Percentiles rank a stretch among this genome's conserved stretches.
phyloP scores from a whole-genome alignment of 1,140 invertebrate genomes.

The Pararge aegeria region DNA sequence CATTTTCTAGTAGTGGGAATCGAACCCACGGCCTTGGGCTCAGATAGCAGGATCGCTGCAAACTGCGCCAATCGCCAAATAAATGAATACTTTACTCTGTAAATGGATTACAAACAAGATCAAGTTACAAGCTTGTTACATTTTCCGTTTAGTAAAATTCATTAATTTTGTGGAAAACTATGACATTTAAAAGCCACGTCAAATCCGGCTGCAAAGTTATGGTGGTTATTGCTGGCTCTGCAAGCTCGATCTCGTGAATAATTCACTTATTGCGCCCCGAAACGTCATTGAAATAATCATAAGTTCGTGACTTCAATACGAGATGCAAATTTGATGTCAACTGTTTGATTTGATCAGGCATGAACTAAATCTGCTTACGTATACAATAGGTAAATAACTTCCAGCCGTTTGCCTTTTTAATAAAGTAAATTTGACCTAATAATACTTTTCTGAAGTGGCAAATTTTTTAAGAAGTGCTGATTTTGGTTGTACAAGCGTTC shows the following conservation, averaged over 20 bases:
- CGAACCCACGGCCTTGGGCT: too few relatives aligned
- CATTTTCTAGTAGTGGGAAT: too few relatives aligned
- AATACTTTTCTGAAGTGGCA: too few relatives aligned
- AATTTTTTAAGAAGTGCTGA: too few relatives aligned
- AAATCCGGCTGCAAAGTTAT: slow-evolving; percentile 1
- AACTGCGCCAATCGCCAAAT: neutral
- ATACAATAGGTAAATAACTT: neutral
- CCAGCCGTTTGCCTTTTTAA: too few relatives aligned
- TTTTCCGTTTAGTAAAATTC: neutral
- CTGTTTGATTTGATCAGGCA: neutral
- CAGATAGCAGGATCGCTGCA: too few relatives aligned
- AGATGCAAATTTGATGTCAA: slow-evolving; percentile 59
- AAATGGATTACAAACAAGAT: neutral
- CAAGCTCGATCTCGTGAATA: slow-evolving; percentile 17
- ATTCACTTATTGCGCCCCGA: slow-evolving; percentile 33
- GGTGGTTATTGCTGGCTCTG: neutral
- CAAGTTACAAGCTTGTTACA: neutral
- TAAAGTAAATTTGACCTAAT: too few relatives aligned
- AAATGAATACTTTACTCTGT: too few relatives aligned
- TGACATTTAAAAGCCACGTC: neutral
- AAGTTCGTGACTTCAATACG: slow-evolving; percentile 57
- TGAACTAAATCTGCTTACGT: neutral
- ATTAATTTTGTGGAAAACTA: neutral
- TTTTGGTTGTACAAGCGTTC: too few relatives aligned
- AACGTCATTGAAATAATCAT: slow-evolving; percentile 63